A percentile compares a stretch with the other conserved stretches of the same genome.
These are phyloP conservation scores for Alviniconcha marisindica DNA, from an alignment of 1,140 invertebrate species.

Conservation along the genomic window DNA sequence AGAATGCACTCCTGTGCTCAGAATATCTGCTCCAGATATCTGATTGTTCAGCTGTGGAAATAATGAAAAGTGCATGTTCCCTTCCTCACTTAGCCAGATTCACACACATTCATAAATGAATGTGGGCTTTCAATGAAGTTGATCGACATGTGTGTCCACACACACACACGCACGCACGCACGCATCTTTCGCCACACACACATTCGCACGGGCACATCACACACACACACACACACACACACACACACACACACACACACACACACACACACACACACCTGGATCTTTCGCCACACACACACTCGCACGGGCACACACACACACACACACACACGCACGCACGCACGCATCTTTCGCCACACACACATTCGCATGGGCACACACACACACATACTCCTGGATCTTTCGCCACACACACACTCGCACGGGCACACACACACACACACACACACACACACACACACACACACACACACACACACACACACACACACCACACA, in stretches of 20 bases:
- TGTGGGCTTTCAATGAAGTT: too few relatives aligned
- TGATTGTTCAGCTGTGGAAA: too few relatives aligned
- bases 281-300: too few relatives aligned
- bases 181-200: neutral
- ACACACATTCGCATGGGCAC: neutral
- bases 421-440: too few relatives aligned
- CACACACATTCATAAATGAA: neutral
- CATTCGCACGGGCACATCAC: neutral
- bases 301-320: too few relatives aligned
- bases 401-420: too few relatives aligned
- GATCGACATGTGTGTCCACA: neutral
- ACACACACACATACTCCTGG: neutral
- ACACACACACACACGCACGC: neutral
- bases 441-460: slow-evolving; percentile 22
- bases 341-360: neutral
- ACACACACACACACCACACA: neutral
- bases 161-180: neutral
- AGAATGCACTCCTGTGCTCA: too few relatives aligned
- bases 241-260: slow-evolving; percentile 13
- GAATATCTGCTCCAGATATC: too few relatives aligned
- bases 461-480: slow-evolving; percentile 24
- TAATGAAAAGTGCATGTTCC: too few relatives aligned
- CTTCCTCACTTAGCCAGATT: neutral
- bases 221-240: slow-evolving; percentile 22
- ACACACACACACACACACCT: slow-evolving; percentile 9